Evolutionary conservation across 2,113 vertebrate species (phyloP), one percentile per base, ranked within the genome.

Genomic region (Silurus glanis): DNA sequence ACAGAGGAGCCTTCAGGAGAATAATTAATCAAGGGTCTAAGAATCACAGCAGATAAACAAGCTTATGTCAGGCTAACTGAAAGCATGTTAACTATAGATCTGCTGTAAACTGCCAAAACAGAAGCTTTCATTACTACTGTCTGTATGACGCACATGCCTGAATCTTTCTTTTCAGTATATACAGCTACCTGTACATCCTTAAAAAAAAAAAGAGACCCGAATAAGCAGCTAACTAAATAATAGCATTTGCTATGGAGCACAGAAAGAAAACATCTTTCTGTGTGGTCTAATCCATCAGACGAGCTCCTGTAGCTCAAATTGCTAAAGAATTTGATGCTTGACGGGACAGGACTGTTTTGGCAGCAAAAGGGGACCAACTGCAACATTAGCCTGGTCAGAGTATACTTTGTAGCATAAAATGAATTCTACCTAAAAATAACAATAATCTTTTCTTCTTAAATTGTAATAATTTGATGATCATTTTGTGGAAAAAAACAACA

Each of bases 61-160:
- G 78, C 76, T 82, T 55, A 71, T 79, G 71, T 89, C 87, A 69
- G 64, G 61, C 79, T 84, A 83, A 74, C 61, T 85, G 53, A 49
- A 56, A 79, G 49, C 59, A 37, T 87, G 81, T 45, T 84, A 69
- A 58, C 85, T 59, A 45, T 56, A 62, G 75, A 88, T 88, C 82
- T 85, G 69, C 84, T 87, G 89, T 87, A 83, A 89, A 69, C 49
- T 69, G 56, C 47, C 76, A 64, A 62, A 86, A 85, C 72, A 82
- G 80, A 89, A 67, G 81, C 62, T 83, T 78, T 92, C 92, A 91
- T 92, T 91, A 91, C 84, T 9, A 51, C 28, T 83, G 86, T 91
- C 66, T 51, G 76, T 79, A 86, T 59, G 82, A 78, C 66, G 4
- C 45, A 55, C 85, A 79, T 37, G 81, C 89, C 84, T 89, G 56